Evolutionary conservation across 2,113 vertebrate species (phyloP).

Genomic region (Chitala chitala): DNA sequence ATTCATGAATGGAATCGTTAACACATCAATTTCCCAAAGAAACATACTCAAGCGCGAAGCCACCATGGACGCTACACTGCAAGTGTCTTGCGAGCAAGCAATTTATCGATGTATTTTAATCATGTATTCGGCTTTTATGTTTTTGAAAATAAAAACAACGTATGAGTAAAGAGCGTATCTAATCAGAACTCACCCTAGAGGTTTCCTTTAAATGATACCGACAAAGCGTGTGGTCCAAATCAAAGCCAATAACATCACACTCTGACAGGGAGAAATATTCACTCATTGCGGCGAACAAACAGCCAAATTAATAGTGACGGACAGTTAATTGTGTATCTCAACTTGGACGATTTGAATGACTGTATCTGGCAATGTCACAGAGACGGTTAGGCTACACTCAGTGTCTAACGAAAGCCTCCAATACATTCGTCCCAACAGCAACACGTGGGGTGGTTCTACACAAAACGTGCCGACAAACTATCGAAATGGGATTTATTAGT

Average conservation of each 20-base stretch:
- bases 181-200: slow-evolving; percentile 71
- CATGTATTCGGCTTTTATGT: neutral
- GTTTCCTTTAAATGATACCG: slow-evolving; percentile 79
- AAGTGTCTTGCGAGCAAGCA: neutral
- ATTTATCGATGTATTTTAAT: neutral
- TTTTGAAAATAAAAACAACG: neutral
- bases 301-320: neutral
- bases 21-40: neutral
- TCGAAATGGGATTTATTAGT: neutral
- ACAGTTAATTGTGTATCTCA: slow-evolving; percentile 17
- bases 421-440: slow-evolving; percentile 25
- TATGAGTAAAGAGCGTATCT: neutral
- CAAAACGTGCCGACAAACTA: neutral
- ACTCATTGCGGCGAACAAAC: slow-evolving; percentile 57
- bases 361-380: slow-evolving; percentile 41
- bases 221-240: slow-evolving; percentile 88
- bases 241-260: slow-evolving; percentile 83
- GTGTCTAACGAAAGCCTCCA: slow-evolving; percentile 27
- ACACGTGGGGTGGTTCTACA: slow-evolving; percentile 30
- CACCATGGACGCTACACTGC: slow-evolving; percentile 3
- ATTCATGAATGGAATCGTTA: neutral
- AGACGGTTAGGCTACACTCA: slow-evolving; percentile 21
- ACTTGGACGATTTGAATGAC: slow-evolving; percentile 23
- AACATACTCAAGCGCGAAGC: neutral
- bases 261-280: slow-evolving; percentile 72